These are phyloP conservation scores for Agrotis puta DNA, from an alignment of 2,888 invertebrate species.

Conservation along the genomic window DNA sequence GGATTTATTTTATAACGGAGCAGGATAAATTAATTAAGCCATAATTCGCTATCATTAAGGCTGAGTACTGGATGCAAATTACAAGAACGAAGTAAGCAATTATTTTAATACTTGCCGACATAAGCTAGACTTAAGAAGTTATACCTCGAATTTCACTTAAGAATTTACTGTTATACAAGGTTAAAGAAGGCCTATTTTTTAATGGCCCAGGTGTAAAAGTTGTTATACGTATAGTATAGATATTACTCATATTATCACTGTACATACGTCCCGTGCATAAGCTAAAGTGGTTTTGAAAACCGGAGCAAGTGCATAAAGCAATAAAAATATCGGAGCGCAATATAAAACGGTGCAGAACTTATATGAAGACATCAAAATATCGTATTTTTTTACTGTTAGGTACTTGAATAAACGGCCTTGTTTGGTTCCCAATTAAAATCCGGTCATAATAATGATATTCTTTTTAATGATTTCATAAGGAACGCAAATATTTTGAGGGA, in stretches of 20 bases:
- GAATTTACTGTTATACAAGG: too few species aligned
- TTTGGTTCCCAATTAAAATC: conserved; percentile 60
- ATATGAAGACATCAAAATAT: conserved; percentile 65
- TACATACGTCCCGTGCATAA: conserved; percentile 10
- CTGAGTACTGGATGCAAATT: conserved; percentile 18
- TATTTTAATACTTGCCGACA: conserved; percentile 7
- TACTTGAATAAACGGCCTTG: conserved; percentile 47
- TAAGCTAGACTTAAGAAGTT: not conserved
- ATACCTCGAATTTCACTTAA: too few species aligned
- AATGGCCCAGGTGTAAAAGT: not conserved
- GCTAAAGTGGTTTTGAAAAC: conserved; percentile 27
- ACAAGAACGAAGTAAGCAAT: conserved; percentile 24
- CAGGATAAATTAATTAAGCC: conserved; percentile 25
- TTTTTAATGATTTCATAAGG: conserved; percentile 43
- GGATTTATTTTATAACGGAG: conserved; percentile 10
- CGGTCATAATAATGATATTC: conserved; percentile 49
- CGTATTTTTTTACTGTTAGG: conserved; percentile 62
- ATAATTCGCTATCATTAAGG: conserved; percentile 33
- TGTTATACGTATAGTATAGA: not conserved
- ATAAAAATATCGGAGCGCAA: conserved; percentile 48
- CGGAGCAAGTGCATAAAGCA: conserved; percentile 20
- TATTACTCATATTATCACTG: not conserved
- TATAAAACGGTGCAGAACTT: conserved; percentile 57
- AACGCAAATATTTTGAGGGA: conserved; percentile 19
- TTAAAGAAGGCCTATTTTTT: not conserved